Evolutionary conservation across 2,113 vertebrate genomes (phyloP), one percentile per base, ranked within the genome.

Genomic region (Callopanchax toddi): DNA sequence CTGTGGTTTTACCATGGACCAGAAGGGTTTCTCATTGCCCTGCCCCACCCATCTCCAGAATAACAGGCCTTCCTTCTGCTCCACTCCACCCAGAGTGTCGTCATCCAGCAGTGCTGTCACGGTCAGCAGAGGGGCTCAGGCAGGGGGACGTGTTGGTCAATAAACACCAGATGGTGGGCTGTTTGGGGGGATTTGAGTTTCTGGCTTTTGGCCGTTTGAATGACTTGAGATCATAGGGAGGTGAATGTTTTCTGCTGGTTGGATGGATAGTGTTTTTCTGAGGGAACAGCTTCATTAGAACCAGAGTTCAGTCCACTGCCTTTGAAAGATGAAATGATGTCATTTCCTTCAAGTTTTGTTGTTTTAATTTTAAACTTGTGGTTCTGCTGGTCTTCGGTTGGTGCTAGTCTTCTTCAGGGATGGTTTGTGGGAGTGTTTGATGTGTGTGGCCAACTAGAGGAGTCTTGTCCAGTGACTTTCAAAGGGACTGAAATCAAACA

Each of bases 141-240:
- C 3, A 77, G 63, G 73, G 76, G 67, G 66, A 66, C 15, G 0
- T 7, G 45, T 5, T 62, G 72, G 72, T 82, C 83, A 75, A 84
- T 86, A 69, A 87, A 82, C 82, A 76, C 73, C 89, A 89, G 84
- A 88, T 89, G 89, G 16, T 85, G 64, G 34, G 26, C 75, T 45
- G 60, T 73, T 85, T 67, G 1, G 1, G 76, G 63, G 73, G 45
- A 58, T 72, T 79, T 71, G 70, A 15, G 29, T 10, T 45, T 67
- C 10, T 11, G 48, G 25, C 45, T 67, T 37, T 46, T 55, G 48
- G 60, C 65, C 11, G 44, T 26, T 16, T 16, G 26, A 16, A 48
- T 42, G 29, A 74, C 48, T 64, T 21, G 5, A 69, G 57, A 34
- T 67, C 67, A 20, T 20, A 25, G 57, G 60, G 52, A 57, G 18